Evolutionary conservation across 2,797 vertebrate genomes (phyloP).

Genomic region (Holocentrus rufus): DNA sequence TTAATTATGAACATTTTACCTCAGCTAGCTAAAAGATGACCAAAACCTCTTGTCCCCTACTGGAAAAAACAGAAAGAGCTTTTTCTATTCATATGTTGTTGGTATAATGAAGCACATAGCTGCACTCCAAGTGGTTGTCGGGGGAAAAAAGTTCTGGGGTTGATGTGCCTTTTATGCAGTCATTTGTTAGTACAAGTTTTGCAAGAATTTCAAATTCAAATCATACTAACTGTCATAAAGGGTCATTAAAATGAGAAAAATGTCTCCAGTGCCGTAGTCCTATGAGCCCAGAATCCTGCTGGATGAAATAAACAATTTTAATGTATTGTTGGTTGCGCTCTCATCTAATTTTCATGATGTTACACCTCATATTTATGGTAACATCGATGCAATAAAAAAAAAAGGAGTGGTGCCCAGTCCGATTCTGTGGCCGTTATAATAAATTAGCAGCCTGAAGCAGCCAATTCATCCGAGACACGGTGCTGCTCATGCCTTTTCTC

Average conservation of each 20-base stretch:
- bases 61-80: not conserved
- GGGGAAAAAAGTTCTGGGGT: slow-evolving; percentile 16
- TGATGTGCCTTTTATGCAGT: slow-evolving; percentile 50
- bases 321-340: no score
- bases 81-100: not conserved
- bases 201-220: slow-evolving; percentile 34
- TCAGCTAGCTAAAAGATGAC: slow-evolving; percentile 43
- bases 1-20: slow-evolving; percentile 39
- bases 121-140: not conserved
- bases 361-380: no score
- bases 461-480: not conserved
- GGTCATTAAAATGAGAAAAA: no score
- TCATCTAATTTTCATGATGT: no score
- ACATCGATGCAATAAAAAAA: no score
- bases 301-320: no score
- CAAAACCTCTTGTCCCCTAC: not conserved
- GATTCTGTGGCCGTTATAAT: not conserved
- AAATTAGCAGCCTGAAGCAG: not conserved
- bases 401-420: no score
- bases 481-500: not conserved
- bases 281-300: no score
- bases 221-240: slow-evolving; percentile 17
- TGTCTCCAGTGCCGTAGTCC: no score
- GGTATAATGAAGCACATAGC: not conserved
- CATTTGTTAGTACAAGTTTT: slow-evolving; percentile 30